Conservation (phyloP, 2,888 invertebrate genomes). For the Cantharis lateralis region DNA sequence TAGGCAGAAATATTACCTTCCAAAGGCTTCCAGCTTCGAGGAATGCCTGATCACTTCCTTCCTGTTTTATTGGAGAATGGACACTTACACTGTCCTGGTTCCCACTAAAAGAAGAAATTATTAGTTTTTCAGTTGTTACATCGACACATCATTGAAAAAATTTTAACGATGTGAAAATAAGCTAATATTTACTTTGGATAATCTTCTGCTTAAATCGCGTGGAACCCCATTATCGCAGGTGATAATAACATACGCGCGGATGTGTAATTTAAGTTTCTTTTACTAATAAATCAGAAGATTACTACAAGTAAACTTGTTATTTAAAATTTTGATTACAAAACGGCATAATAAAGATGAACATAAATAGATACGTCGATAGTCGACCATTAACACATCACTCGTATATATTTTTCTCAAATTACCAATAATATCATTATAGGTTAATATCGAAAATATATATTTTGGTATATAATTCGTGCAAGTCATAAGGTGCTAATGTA, state of each 20-base stretch:
- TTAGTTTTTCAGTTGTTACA: background rate
- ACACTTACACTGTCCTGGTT: background rate
- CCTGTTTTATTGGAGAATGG: too few relatives aligned
- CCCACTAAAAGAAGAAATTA: background rate
- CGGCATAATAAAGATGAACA: background rate
- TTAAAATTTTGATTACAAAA: background rate
- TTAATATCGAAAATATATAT: conserved; percentile 28
- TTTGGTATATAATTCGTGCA: conserved; percentile 21
- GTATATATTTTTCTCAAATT: conserved; percentile 28
- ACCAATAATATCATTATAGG: conserved; percentile 28
- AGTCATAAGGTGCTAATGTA: conserved; percentile 32
- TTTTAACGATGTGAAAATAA: background rate
- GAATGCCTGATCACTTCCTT: too few relatives aligned
- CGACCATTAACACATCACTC: conserved; percentile 6
- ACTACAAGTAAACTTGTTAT: background rate
- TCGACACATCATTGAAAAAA: background rate
- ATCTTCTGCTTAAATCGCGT: background rate
- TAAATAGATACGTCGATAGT: background rate
- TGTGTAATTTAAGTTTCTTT: background rate
- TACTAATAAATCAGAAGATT: background rate
- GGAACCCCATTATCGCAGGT: background rate
- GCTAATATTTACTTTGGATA: background rate
- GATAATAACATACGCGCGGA: background rate
- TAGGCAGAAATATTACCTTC: too few relatives aligned
- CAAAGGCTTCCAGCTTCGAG: too few relatives aligned